phyloP scores from a whole-genome alignment of 2,888 invertebrate genomes.

The Dorcus parallelipipedus region DNA sequence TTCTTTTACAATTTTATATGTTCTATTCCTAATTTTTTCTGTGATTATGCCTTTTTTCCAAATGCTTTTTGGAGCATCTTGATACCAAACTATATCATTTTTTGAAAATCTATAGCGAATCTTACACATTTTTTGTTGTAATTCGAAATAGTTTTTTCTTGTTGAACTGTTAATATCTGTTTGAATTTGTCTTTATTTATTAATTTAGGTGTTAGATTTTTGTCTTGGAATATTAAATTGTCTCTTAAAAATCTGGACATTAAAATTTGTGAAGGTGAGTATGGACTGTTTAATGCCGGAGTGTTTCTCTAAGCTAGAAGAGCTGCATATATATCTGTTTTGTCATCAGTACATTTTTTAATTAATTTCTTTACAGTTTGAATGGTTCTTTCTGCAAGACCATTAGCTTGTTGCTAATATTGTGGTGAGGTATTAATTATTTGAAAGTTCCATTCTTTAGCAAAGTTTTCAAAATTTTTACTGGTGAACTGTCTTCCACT shows the following conservation, averaged over 20 bases:
- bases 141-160: no score
- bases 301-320: conserved; percentile 16
- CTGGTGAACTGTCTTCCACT: conserved; percentile 25
- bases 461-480: conserved; percentile 18
- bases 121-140: no score
- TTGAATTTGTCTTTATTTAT: no score
- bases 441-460: conserved; percentile 22
- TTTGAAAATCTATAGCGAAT: no score
- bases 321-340: conserved; percentile 15
- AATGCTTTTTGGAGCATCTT: no score
- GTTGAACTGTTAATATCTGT: no score
- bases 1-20: no score
- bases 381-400: conserved; percentile 17
- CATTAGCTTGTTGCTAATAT: conserved; percentile 18
- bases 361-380: conserved; percentile 17
- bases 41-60: no score
- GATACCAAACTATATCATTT: no score
- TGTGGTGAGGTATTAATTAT: conserved; percentile 19
- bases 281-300: conserved; percentile 7
- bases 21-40: no score
- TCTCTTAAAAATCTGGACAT: conserved; percentile 2
- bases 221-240: no score
- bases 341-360: conserved; percentile 11
- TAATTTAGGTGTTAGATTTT: no score
- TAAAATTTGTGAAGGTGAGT: conserved; percentile 9